Conservation (phyloP, 2,888 invertebrate species). For the Mellilla xanthometata region DNA sequence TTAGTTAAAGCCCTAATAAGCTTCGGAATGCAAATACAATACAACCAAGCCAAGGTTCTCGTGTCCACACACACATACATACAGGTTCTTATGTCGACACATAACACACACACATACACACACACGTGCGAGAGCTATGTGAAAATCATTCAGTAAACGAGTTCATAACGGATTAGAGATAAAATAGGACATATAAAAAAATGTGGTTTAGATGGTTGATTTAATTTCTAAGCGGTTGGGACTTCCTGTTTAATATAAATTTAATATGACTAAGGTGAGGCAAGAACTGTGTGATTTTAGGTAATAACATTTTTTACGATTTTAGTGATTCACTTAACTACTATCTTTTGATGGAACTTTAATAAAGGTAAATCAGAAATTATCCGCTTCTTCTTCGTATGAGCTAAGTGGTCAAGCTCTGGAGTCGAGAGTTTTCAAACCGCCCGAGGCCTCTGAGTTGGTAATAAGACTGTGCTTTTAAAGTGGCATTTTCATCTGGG, state of each 20-base stretch:
- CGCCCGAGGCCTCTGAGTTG: no score
- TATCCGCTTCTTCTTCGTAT: no score
- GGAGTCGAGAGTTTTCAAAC: no score
- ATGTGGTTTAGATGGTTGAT: background rate
- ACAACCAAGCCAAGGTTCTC: conserved; percentile 26
- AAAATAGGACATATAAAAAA: background rate
- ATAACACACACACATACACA: background rate
- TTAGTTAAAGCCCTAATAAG: conserved; percentile 22
- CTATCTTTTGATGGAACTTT: no score
- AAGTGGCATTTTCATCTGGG: no score
- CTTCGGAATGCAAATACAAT: conserved; percentile 27
- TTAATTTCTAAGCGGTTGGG: background rate
- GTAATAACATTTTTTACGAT: no score
- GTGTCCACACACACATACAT: conserved; percentile 15
- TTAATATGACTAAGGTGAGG: no score
- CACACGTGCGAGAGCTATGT: background rate
- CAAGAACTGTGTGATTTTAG: no score
- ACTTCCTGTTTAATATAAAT: background rate
- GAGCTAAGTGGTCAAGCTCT: no score
- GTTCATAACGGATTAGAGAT: conserved; percentile 1
- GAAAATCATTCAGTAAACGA: conserved; percentile 5
- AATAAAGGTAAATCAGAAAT: no score
- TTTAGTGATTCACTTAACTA: no score
- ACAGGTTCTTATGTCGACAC: conserved; percentile 3
- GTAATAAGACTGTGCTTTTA: no score